These are phyloP conservation scores for Mandrillus leucophaeus DNA, from an alignment of 2,113 vertebrate species.

Conservation along the genomic window DNA sequence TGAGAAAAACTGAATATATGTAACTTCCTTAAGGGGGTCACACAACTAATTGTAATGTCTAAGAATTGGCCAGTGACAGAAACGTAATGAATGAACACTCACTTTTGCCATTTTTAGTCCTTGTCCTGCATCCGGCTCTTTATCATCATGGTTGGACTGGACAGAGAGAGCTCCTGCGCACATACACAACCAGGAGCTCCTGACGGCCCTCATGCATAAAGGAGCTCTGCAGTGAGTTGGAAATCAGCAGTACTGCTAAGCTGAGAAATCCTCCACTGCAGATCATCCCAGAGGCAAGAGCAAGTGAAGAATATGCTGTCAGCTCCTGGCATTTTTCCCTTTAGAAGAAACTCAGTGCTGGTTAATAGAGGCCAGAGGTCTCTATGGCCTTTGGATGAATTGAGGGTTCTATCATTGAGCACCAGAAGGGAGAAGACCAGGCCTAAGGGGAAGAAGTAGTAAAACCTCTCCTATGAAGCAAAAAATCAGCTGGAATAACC, in stretches of 20 bases:
- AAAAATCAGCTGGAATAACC: slow-evolving; percentile 71
- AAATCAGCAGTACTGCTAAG: slow-evolving; percentile 9
- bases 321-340: slow-evolving; percentile 59
- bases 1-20: neutral
- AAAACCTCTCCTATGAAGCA: slow-evolving; percentile 71
- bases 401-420: slow-evolving; percentile 55
- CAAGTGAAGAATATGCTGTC: slow-evolving; percentile 71
- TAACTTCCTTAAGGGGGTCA: neutral
- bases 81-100: slow-evolving; percentile 34
- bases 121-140: neutral
- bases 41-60: neutral
- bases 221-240: neutral
- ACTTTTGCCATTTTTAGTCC: neutral
- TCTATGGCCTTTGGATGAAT: slow-evolving; percentile 61
- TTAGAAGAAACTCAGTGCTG: neutral
- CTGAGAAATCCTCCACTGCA: slow-evolving; percentile 10
- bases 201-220: neutral
- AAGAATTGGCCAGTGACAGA: neutral
- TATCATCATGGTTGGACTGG: neutral
- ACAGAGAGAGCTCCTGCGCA: neutral
- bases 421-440: slow-evolving; percentile 53
- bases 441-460: slow-evolving; percentile 56
- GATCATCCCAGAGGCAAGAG: slow-evolving; percentile 60
- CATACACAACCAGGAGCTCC: neutral
- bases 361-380: slow-evolving; percentile 77